phyloP scores from a whole-genome alignment of 2,113 vertebrate genomes.

The Cheirogaleus medius region DNA sequence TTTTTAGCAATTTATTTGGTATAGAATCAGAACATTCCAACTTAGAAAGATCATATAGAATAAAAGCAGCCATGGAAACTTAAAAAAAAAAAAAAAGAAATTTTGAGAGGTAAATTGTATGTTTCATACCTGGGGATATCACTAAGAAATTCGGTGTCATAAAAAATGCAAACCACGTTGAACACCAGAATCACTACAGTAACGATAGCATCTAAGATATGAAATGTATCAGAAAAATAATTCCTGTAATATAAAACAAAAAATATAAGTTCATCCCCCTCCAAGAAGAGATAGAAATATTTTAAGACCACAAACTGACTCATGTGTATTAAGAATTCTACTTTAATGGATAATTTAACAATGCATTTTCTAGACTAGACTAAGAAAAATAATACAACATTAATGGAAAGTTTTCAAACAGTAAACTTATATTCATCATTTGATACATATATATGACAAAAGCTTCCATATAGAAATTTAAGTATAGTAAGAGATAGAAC shows the following conservation, averaged over 20 bases:
- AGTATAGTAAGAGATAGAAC: not conserved
- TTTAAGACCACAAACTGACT: conserved; percentile 5
- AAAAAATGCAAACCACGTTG: conserved; percentile 87
- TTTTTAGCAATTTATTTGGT: not conserved
- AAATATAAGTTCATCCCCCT: not conserved
- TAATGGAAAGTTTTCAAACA: not conserved
- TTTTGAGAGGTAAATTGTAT: not conserved
- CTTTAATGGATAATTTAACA: not conserved
- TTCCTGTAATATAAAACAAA: conserved; percentile 82
- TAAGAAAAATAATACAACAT: not conserved
- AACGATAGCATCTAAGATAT: conserved; percentile 89
- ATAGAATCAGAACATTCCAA: not conserved
- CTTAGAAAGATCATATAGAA: not conserved
- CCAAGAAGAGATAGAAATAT: not conserved
- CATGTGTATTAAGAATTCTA: not conserved
- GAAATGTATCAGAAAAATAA: conserved; percentile 91
- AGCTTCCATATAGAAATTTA: not conserved
- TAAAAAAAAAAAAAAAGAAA: not conserved
- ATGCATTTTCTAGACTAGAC: not conserved
- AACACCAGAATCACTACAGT: conserved; percentile 88
- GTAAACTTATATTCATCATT: not conserved
- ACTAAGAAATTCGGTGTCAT: conserved; percentile 81
- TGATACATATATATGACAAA: not conserved
- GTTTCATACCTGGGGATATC: conserved; percentile 90
- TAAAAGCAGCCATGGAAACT: not conserved